Evolutionary conservation across 2,888 invertebrate species (phyloP).

Genomic region (Dysmachus trigonus): DNA sequence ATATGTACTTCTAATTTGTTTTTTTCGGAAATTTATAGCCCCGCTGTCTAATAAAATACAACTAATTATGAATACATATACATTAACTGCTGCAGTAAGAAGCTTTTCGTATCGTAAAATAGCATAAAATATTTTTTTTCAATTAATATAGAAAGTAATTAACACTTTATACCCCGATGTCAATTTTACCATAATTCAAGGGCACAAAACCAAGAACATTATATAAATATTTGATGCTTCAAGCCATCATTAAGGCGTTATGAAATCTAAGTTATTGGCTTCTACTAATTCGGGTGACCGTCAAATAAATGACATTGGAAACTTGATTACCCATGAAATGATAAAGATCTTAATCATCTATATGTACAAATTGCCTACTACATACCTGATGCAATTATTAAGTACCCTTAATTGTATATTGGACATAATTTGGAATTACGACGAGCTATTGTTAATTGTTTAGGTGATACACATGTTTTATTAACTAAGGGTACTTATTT

Average conservation of each 20-base stretch:
- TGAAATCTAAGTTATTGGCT: neutral
- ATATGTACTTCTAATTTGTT: neutral
- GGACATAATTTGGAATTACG: neutral
- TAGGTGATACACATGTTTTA: too few species aligned
- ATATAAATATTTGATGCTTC: neutral
- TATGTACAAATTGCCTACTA: neutral
- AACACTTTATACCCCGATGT: neutral
- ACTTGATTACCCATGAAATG: neutral
- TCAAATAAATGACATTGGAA: neutral
- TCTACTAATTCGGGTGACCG: neutral
- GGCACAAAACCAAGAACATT: neutral
- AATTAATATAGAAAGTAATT: neutral
- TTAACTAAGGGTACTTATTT: neutral
- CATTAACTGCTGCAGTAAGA: too few species aligned
- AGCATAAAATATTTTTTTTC: neutral
- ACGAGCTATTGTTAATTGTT: neutral
- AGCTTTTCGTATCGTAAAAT: neutral
- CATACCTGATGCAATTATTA: neutral
- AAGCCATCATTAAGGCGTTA: neutral
- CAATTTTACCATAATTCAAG: neutral
- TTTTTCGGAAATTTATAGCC: neutral
- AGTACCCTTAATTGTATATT: neutral
- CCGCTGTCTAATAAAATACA: too few species aligned
- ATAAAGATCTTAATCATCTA: neutral
- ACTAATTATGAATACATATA: too few species aligned